Conservation (phyloP, 2,888 invertebrate species). For the Prenolepis imparis region DNA sequence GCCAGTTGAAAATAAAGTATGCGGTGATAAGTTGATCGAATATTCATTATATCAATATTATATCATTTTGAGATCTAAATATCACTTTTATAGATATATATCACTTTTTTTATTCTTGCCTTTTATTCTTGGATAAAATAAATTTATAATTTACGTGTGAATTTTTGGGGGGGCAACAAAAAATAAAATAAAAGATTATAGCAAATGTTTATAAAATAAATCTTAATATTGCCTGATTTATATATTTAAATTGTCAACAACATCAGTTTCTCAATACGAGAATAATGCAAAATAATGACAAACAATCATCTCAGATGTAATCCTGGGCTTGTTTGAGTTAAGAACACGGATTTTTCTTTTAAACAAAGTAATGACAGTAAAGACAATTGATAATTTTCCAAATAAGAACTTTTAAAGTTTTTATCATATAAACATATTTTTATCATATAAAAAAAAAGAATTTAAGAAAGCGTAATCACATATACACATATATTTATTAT, state of each 20-base stretch:
- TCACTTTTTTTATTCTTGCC: no score
- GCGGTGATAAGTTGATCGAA: no score
- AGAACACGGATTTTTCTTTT: not conserved
- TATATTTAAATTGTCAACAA: not conserved
- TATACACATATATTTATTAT: not conserved
- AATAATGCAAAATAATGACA: not conserved
- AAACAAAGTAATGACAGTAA: not conserved
- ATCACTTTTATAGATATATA: no score
- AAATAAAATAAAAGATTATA: not conserved
- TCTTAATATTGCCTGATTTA: not conserved
- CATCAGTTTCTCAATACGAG: not conserved
- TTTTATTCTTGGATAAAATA: not conserved
- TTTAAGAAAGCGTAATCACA: not conserved
- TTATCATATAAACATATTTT: not conserved
- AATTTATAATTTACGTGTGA: not conserved
- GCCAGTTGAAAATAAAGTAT: not conserved
- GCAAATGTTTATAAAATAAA: not conserved
- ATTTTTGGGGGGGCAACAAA: not conserved
- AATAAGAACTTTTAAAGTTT: not conserved
- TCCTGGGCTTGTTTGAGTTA: not conserved
- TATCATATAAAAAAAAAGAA: no score
- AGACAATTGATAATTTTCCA: not conserved
- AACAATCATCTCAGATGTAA: not conserved
- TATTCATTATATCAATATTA: no score
- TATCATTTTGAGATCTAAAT: no score